A percentile compares a stretch with the other conserved stretches of the same genome.
Conservation (phyloP, 2,797 vertebrate genomes). For the Gobio occitaniae region DNA sequence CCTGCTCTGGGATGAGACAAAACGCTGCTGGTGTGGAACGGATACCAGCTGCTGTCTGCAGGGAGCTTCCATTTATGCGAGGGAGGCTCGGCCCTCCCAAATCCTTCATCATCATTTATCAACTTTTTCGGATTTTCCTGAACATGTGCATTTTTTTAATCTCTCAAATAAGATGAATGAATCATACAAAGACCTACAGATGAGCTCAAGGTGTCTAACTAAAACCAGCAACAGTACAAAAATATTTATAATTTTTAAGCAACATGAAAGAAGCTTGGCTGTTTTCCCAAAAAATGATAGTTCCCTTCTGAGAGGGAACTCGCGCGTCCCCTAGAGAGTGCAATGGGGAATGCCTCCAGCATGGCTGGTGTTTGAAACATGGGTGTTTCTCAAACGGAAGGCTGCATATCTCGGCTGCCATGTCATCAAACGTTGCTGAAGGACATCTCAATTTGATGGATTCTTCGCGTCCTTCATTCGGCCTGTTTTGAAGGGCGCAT, state of each 20-base stretch:
- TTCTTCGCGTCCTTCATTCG: too few species aligned
- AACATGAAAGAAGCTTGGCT: background rate
- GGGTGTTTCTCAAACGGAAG: too few species aligned
- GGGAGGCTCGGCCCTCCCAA: background rate
- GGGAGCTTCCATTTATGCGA: background rate
- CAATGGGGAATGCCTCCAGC: too few species aligned
- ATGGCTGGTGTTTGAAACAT: too few species aligned
- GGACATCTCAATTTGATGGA: too few species aligned
- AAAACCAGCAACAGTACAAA: background rate
- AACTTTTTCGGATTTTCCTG: background rate
- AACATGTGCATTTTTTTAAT: background rate
- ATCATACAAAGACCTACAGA: background rate
- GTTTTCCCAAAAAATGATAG: too few species aligned
- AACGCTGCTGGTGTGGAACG: slow-evolving; percentile 3
- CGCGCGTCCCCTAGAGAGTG: too few species aligned
- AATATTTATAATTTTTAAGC: background rate
- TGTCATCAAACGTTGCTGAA: too few species aligned
- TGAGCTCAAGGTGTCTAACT: background rate
- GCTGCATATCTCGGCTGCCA: too few species aligned
- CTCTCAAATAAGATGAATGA: background rate
- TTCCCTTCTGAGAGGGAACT: too few species aligned
- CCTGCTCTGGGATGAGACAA: background rate
- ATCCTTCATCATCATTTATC: slow-evolving; percentile 16
- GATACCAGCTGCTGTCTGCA: slow-evolving; percentile 31
- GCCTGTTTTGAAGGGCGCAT: too few species aligned